These are phyloP conservation scores for Anas bernieri DNA, from an alignment of 2,797 vertebrate species.

Conservation along the genomic window DNA sequence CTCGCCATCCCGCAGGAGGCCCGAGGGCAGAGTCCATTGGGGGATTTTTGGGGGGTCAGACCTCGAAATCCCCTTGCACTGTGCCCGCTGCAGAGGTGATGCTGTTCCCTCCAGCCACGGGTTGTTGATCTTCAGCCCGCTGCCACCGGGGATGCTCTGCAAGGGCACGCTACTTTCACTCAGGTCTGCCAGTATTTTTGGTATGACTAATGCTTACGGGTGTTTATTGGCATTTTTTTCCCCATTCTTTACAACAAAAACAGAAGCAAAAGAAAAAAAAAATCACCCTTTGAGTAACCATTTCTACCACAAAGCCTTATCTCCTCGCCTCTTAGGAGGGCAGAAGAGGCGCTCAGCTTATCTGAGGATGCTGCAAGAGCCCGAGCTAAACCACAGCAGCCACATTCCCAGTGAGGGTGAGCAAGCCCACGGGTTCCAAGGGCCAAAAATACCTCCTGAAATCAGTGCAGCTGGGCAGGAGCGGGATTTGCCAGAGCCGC, in stretches of 20 bases:
- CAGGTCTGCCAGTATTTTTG: background rate
- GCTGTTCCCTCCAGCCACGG: rapidly evolving
- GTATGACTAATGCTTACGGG: constrained; percentile 6
- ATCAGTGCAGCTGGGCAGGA: too few species aligned
- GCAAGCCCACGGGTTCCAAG: too few species aligned
- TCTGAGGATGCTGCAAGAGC: background rate
- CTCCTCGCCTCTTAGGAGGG: rapidly evolving
- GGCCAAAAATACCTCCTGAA: too few species aligned
- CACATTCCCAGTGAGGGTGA: too few species aligned
- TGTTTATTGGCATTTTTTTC: background rate
- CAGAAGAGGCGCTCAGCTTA: background rate
- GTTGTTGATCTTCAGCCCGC: rapidly evolving
- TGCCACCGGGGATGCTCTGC: background rate
- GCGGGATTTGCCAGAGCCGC: background rate
- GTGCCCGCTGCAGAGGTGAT: background rate
- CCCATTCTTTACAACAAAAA: background rate
- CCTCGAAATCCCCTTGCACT: background rate
- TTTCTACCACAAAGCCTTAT: background rate
- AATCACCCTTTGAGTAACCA: background rate
- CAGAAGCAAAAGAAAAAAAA: background rate
- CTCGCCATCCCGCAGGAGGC: background rate
- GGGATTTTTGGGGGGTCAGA: too few species aligned
- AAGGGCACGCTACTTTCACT: background rate
- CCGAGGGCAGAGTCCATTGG: too few species aligned
- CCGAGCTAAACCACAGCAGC: too few species aligned